Evolutionary conservation across 2,888 invertebrate genomes (phyloP).

Genomic region (Lycia hirtaria): DNA sequence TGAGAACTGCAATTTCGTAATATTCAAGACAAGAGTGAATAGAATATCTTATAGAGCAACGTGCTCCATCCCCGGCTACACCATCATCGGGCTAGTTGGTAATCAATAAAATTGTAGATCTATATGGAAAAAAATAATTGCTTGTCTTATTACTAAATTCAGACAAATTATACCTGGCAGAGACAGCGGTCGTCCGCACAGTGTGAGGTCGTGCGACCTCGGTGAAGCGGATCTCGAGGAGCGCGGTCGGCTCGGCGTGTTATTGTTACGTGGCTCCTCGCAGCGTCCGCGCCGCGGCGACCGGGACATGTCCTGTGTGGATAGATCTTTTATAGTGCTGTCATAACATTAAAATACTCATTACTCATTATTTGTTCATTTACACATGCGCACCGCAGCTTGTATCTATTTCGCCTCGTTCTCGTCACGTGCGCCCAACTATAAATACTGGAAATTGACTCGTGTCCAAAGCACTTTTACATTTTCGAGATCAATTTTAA

Average conservation of each 20-base stretch:
- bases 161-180: constrained; percentile 60
- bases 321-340: constrained; percentile 9
- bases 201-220: constrained; percentile 67
- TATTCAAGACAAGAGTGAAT: too few relatives aligned
- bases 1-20: too few relatives aligned
- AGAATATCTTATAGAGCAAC: too few relatives aligned
- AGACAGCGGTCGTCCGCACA: constrained; percentile 71
- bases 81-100: too few relatives aligned
- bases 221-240: constrained; percentile 77
- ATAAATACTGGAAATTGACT: too few relatives aligned
- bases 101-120: too few relatives aligned
- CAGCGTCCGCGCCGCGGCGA: constrained; percentile 65
- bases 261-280: constrained; percentile 58
- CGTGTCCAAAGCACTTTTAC: too few relatives aligned
- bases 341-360: neutral
- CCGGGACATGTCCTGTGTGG: constrained; percentile 57
- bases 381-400: too few relatives aligned
- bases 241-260: constrained; percentile 58
- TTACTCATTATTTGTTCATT: neutral
- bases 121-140: neutral
- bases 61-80: too few relatives aligned
- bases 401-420: too few relatives aligned
- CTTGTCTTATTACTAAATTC: neutral
- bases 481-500: too few relatives aligned
- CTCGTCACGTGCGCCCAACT: too few relatives aligned